phyloP scores from a whole-genome alignment of 2,888 invertebrate genomes.

The Dysmachus trigonus region DNA sequence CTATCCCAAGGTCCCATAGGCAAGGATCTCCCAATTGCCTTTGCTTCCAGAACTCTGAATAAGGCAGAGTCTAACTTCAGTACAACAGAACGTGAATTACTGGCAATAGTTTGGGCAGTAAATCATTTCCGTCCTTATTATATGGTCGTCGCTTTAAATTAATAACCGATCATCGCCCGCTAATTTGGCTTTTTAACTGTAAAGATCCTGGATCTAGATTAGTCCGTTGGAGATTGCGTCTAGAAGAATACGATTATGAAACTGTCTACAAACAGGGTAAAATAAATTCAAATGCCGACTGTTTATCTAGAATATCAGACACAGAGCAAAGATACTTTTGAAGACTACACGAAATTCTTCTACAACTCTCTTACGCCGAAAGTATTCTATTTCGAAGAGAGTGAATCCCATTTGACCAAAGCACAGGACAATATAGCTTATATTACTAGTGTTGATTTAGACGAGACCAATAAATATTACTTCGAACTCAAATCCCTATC shows the following conservation, averaged over 20 bases:
- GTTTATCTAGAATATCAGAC: neutral
- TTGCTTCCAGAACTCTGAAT: constrained; percentile 52
- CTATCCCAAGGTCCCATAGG: neutral
- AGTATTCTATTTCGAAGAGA: no score
- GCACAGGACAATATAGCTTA: no score
- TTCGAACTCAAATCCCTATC: no score
- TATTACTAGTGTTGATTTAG: no score
- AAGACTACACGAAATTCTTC: constrained; percentile 43
- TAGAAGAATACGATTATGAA: constrained; percentile 54
- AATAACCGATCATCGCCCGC: constrained; percentile 55
- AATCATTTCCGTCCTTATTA: constrained; percentile 54
- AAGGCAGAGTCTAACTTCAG: constrained; percentile 50
- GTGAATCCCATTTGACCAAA: no score
- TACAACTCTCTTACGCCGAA: no score
- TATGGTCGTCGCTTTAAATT: constrained; percentile 54
- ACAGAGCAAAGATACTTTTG: constrained; percentile 8
- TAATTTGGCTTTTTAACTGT: constrained; percentile 51
- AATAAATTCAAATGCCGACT: constrained; percentile 55
- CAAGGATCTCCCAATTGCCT: constrained; percentile 50
- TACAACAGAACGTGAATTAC: constrained; percentile 52
- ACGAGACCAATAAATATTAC: no score
- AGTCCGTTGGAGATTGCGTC: constrained; percentile 53
- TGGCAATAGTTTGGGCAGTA: constrained; percentile 51
- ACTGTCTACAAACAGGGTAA: constrained; percentile 52
- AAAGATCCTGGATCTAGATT: constrained; percentile 53